phyloP scores from a whole-genome alignment of 1,140 invertebrate genomes.

The Panagrolaimus sp. region DNA sequence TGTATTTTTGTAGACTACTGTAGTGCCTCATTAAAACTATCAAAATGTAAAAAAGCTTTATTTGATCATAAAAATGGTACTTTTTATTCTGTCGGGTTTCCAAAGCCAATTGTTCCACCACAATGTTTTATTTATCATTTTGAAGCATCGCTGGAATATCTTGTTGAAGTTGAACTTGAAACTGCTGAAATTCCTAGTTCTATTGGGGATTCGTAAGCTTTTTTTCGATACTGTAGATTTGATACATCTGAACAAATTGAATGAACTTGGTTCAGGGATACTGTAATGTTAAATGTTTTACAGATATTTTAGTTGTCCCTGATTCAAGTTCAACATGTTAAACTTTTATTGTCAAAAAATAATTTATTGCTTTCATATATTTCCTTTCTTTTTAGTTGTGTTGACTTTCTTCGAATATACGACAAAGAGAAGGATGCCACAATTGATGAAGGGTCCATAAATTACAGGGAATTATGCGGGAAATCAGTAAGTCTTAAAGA shows the following conservation, averaged over 20 bases:
- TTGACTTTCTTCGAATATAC: conserved; percentile 7
- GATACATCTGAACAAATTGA: too few relatives aligned
- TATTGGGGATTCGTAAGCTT: background rate
- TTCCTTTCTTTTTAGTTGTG: background rate
- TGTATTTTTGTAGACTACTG: background rate
- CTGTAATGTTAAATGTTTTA: too few relatives aligned
- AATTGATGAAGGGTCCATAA: background rate
- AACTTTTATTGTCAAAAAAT: too few relatives aligned
- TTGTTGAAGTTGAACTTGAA: background rate
- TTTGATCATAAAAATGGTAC: background rate
- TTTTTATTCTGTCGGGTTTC: background rate
- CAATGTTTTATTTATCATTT: conserved; percentile 11
- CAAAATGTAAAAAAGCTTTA: background rate
- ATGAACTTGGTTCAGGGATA: too few relatives aligned
- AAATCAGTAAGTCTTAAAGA: background rate
- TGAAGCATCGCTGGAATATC: background rate
- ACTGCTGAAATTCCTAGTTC: conserved; percentile 8
- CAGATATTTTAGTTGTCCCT: too few relatives aligned
- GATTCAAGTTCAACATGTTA: too few relatives aligned
- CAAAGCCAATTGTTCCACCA: background rate
- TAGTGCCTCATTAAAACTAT: background rate
- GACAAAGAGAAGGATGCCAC: background rate
- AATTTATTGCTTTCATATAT: too few relatives aligned
- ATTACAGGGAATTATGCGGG: background rate
- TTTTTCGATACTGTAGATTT: background rate